Evolutionary conservation across 2,113 vertebrate species (phyloP).

Genomic region (Herpetotheres cachinnans): DNA sequence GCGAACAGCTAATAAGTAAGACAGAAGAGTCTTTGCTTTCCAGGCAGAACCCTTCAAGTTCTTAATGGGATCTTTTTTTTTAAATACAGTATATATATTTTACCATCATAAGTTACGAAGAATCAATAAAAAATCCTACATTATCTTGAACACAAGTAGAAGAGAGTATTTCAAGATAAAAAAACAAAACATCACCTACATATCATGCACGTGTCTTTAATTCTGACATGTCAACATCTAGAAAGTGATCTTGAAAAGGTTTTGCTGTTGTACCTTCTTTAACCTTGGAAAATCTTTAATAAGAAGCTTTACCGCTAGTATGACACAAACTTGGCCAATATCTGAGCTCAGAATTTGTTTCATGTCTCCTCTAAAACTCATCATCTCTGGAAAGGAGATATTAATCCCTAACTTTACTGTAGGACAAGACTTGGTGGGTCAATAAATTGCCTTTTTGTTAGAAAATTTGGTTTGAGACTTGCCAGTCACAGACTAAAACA

Average conservation of each 20-base stretch:
- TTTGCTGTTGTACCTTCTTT: not conserved
- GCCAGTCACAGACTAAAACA: not conserved
- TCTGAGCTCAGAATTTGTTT: not conserved
- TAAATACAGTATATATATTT: not conserved
- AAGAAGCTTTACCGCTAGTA: not conserved
- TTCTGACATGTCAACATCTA: not conserved
- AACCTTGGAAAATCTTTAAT: not conserved
- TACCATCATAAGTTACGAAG: not conserved
- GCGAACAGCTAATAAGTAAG: not conserved
- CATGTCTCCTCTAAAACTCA: not conserved
- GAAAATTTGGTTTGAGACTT: not conserved
- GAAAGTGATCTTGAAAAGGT: not conserved
- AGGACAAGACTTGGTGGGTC: not conserved
- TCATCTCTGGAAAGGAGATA: not conserved
- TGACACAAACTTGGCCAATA: not conserved
- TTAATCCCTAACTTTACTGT: not conserved
- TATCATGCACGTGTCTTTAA: not conserved
- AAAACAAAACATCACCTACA: not conserved
- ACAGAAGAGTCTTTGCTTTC: not conserved
- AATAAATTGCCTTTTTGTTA: not conserved
- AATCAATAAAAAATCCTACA: not conserved
- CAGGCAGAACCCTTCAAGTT: not conserved
- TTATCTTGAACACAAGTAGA: not conserved
- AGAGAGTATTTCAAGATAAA: not conserved
- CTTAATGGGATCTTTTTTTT: not conserved